Base-by-base conservation (phyloP, 2,113 vertebrate species). In the Bucco capensis region DNA sequence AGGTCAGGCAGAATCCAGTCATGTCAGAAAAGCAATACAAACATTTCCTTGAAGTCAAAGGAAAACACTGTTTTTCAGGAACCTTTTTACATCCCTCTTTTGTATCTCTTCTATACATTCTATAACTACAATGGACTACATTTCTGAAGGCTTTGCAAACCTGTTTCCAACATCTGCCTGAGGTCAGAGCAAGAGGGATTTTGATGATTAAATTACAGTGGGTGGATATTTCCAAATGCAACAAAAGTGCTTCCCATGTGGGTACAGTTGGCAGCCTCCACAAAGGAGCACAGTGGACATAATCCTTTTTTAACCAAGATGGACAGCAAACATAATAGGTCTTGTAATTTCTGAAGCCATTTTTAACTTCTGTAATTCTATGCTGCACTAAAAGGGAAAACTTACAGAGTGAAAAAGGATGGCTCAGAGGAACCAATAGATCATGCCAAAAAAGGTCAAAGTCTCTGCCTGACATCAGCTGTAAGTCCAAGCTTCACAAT, bases 311-410 rank as follows among this genome's bases (percentile, higher is more conserved):
- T 77, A 93, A 33, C 58, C 37, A 78, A 80, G 67, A 79, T 1
- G 5, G 83, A 82, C 42, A 65, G 64, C 38, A 83, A 89, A 79
- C 0, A 5, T 61, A 86, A n/a, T 27, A 81, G 2, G 2, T 46
- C 57, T 78, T 82, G 37, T 33, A 79, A 62, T 87, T 92, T 91
- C 58, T 89, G 86, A 82, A 93, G 46, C 27, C 27, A 30, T 62
- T 86, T 93, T 78, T 88, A 81, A 72, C 62, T 93, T 86, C 62
- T 72, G 33, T 84, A 88, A 86, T 76, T 61, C 40, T 86, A 31
- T 3, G 8, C 77, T 94, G 44, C 30, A 65, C 77, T 71, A 66
- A 88, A 77, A 79, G 31, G 40, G 66, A 93, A 93, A 96, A 84
- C 28, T 67, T 3, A 69, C 1, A 3, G 88, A 69, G n/a, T 53